A percentile compares a stretch with the other conserved stretches of the same genome.
phyloP scores from a whole-genome alignment of 2,888 invertebrate genomes.

The Eupithecia vulgata region DNA sequence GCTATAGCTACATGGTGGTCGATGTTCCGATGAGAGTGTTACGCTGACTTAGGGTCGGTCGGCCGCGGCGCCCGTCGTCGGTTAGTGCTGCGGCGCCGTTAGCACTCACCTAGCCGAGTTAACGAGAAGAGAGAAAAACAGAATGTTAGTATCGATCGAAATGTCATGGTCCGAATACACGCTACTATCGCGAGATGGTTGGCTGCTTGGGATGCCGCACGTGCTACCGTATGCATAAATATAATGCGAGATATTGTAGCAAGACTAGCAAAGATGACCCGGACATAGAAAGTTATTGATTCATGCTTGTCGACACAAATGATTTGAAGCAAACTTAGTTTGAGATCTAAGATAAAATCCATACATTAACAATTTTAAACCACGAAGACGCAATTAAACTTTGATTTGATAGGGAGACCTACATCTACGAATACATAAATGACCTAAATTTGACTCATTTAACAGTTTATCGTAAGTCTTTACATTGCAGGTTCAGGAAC shows the following conservation, averaged over 20 bases:
- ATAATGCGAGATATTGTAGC: background rate
- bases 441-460: background rate
- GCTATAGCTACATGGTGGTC: slow-evolving; percentile 83
- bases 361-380: slow-evolving; percentile 11
- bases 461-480: slow-evolving; percentile 4
- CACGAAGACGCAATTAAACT: background rate
- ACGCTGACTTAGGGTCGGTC: slow-evolving; percentile 72
- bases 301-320: slow-evolving; percentile 9
- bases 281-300: background rate
- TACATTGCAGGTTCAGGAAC: slow-evolving; percentile 47
- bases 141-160: slow-evolving; percentile 87
- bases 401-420: background rate
- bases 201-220: slow-evolving; percentile 65
- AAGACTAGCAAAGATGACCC: background rate
- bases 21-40: slow-evolving; percentile 81
- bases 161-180: slow-evolving; percentile 81
- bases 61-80: slow-evolving; percentile 70
- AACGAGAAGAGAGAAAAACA: slow-evolving; percentile 89
- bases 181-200: slow-evolving; percentile 71
- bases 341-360: background rate
- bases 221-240: slow-evolving; percentile 11
- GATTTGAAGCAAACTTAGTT: slow-evolving; percentile 8
- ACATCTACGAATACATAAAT: background rate
- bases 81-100: slow-evolving; percentile 85
- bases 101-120: slow-evolving; percentile 92